Evolutionary conservation across 2,888 invertebrate species (phyloP).

Genomic region (Cinara cedri): DNA sequence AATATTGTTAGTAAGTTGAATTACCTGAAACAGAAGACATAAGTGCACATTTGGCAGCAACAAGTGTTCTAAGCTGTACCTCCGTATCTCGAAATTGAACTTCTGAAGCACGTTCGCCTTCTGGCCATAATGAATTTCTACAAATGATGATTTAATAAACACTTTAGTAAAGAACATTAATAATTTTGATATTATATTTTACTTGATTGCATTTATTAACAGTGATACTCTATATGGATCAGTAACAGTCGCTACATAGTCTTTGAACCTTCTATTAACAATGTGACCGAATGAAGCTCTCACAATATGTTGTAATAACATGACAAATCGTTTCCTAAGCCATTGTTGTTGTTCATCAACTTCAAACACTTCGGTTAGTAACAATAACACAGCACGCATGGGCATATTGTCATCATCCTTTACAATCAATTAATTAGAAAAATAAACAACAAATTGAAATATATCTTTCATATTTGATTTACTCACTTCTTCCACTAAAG

Average conservation of each 20-base stretch:
- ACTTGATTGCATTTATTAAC: conserved; percentile 56
- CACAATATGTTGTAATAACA: conserved; percentile 76
- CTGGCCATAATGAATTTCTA: conserved; percentile 71
- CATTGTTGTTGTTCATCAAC: conserved; percentile 81
- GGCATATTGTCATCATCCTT: conserved; percentile 79
- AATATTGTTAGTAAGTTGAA: neutral
- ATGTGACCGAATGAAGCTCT: conserved; percentile 82
- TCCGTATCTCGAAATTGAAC: conserved; percentile 66
- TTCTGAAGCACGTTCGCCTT: conserved; percentile 67
- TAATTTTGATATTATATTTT: neutral
- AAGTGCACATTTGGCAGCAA: conserved; percentile 85
- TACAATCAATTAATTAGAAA: conserved; percentile 58
- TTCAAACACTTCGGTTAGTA: conserved; percentile 87
- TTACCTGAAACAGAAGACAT: conserved; percentile 81
- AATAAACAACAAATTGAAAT: neutral
- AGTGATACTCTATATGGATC: conserved; percentile 83
- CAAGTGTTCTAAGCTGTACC: conserved; percentile 76
- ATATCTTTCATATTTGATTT: neutral
- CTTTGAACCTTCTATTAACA: conserved; percentile 84
- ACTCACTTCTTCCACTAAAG: conserved; percentile 33
- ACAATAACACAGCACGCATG: conserved; percentile 75
- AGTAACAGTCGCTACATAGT: conserved; percentile 84
- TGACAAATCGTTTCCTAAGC: conserved; percentile 78
- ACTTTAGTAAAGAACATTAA: neutral
- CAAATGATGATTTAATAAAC: conserved; percentile 21